phyloP scores from a whole-genome alignment of 2,797 vertebrate genomes.

The Sebastes elongatus region DNA sequence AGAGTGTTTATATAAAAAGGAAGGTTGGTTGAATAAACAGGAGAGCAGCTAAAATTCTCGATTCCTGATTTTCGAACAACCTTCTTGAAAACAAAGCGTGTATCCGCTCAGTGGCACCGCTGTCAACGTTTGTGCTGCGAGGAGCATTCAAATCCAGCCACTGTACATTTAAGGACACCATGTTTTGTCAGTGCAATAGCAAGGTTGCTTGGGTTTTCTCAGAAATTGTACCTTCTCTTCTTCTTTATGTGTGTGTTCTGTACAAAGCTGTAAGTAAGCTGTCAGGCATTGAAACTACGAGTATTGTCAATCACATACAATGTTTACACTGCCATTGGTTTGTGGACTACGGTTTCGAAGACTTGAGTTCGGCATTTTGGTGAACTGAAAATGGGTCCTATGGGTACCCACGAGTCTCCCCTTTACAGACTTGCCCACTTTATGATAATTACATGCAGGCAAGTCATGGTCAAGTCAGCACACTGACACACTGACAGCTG shows the following conservation, averaged over 20 bases:
- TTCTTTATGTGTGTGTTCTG: neutral
- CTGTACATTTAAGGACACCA: neutral
- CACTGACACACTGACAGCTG: too few species aligned
- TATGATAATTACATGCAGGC: too few species aligned
- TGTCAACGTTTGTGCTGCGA: neutral
- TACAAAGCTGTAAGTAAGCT: neutral
- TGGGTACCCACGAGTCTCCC: too few species aligned
- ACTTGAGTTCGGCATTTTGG: too few species aligned
- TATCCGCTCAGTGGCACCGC: neutral
- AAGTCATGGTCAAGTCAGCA: too few species aligned
- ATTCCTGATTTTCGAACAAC: neutral
- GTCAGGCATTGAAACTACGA: slow-evolving; percentile 30
- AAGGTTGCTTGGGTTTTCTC: neutral
- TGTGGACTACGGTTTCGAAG: too few species aligned
- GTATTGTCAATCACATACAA: slow-evolving; percentile 1
- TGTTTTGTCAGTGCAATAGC: neutral
- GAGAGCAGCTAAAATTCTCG: neutral
- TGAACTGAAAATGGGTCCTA: too few species aligned
- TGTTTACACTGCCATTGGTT: too few species aligned
- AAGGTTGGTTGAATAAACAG: neutral
- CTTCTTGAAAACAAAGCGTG: neutral
- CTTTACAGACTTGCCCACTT: too few species aligned
- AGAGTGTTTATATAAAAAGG: neutral
- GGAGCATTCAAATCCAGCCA: neutral
- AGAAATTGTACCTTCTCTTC: neutral